phyloP scores from a whole-genome alignment of 1,140 invertebrate species.

The Halictus rubicundus region DNA sequence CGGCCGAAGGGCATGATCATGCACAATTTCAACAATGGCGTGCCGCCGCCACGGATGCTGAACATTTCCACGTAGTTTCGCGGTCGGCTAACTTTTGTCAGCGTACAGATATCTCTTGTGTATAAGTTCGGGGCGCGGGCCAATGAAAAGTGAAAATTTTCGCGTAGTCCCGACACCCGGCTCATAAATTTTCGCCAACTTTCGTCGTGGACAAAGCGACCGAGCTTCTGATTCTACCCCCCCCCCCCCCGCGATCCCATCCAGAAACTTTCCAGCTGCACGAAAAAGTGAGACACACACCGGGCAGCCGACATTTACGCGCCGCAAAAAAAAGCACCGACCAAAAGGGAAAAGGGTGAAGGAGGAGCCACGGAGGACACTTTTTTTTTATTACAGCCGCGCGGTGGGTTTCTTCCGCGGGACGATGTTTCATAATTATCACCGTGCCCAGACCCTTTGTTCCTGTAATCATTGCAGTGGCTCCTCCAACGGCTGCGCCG shows the following conservation, averaged over 20 bases:
- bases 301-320: constrained; percentile 7
- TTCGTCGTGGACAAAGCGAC: constrained; percentile 30
- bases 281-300: constrained; percentile 24
- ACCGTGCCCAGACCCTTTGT: not conserved
- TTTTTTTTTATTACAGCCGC: not conserved
- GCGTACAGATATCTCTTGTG: not conserved
- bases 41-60: not conserved
- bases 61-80: constrained; percentile 19
- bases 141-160: constrained; percentile 40
- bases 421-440: constrained; percentile 39
- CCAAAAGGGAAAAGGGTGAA: not conserved
- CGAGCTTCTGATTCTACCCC: not conserved
- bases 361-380: not conserved
- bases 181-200: constrained; percentile 33
- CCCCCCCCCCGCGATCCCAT: not conserved
- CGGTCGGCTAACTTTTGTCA: not conserved
- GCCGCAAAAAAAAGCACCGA: not conserved
- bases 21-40: constrained; percentile 9
- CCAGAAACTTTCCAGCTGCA: constrained; percentile 19
- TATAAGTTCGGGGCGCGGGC: not conserved
- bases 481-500: not conserved
- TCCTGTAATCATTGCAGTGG: not conserved
- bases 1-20: not conserved
- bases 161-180: not conserved
- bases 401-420: not conserved